Base-by-base conservation (phyloP, 2,797 vertebrate genomes). In the Emydoidea blandingii region DNA sequence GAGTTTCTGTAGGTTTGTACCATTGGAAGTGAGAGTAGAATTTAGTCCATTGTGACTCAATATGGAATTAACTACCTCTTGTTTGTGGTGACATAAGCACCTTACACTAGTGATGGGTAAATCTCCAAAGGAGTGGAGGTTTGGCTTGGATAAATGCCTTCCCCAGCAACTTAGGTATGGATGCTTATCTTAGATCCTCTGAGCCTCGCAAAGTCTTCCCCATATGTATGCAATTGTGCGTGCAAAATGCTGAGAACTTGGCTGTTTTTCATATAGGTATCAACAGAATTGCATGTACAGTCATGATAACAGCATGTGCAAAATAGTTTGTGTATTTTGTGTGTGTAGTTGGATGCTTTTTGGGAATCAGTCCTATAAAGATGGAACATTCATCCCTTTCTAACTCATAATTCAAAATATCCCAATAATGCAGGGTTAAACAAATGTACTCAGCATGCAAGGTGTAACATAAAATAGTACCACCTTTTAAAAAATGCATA, bases 1-100 rank as follows among this genome's bases (percentile, higher is more conserved):
- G 62, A n/a, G 16, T 68, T 68, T 97, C 94, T 96, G 87, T 95
- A 96, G 95, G 95, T 97, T 96, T 96, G 97, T 97, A 95, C 96
- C 96, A 97, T 95, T 95, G 93, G 91, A 96, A 90, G 94, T 23
- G 93, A 97, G 94, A 96, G 65, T 84, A 96, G 96, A 96, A 91
- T 81, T 94, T 94, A 86, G 87, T 93, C 92, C 89, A 91, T 83
- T 96, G 97, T 86, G 93, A 90, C 92, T 96, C 93, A 27, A 12
- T 94, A 93, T 85, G 91, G 88, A 96, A 97, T 97, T 59, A 97
- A 79, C 94, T 53, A 14, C 19, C 87, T 92, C 79, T 91, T 93
- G 92, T 96, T 83, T 87, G 68, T 87, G 79, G 91, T 91, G 91
- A 52, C 86, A 11, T 89, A 91, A 95, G 94, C 95, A 37, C 89